Evolutionary conservation across 1,140 invertebrate species (phyloP), one percentile per base, ranked within the genome.

Genomic region (Eciton burchellii): DNA sequence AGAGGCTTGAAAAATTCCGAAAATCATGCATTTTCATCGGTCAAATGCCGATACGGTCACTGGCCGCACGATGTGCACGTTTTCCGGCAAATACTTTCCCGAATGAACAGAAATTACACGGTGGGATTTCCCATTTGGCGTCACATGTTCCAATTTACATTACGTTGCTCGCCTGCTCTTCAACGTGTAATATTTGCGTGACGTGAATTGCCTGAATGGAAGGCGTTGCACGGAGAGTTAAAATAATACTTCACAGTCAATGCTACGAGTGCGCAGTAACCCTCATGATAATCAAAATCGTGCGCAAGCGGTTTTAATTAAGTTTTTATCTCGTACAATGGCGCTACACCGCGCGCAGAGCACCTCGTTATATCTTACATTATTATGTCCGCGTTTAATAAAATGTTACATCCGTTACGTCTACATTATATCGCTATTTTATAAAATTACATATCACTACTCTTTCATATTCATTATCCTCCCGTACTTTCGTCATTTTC

Each of bases 251-350:
- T 63, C 47, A n/a, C 63, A 52, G 41, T 65, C 73, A 62, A 65
- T 76, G 52, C 19, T 54, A 45, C 35, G 59, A 65, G 59, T 54
- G 52, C 29, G 73, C 65, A 76, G 65, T 76, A 76, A 29, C 59
- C 59, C 73, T 76, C 65, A 76, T 76, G 60, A 65, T 76, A 76
- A 65, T 76, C 73, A 76, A 76, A 76, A 76, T 76, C 65, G 47
- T 54, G 47, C 73, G 73, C 73, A 65, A 76, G 47, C 73, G 21
- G 60, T 59, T 76, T 76, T 76, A 76, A 76, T 76, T 65, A 65
- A 65, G 73, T 76, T 76, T 76, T 76, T 76, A 76, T 76, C 73
- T 76, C 65, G 52, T 52, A 76, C 45, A 76, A 76, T 76, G 59
- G 47, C 24, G 45, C 60, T n/a, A 26, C n/a, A n/a, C 21, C 14